phyloP scores from a whole-genome alignment of 2,888 invertebrate genomes.

The Trissoscelio sp. region DNA sequence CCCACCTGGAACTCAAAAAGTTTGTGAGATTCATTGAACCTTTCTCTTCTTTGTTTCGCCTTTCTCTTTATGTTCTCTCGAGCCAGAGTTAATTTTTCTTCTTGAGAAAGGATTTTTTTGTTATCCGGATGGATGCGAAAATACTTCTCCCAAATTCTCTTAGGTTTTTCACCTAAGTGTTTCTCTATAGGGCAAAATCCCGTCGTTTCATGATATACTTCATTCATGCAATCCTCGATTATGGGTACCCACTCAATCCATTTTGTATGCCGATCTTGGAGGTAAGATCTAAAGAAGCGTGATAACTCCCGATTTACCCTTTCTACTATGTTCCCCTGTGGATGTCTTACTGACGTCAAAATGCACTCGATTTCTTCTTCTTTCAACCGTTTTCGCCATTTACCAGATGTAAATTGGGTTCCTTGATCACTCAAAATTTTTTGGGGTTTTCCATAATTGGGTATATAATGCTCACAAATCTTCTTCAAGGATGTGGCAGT shows the following conservation, averaged over 20 bases:
- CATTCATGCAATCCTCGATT: not conserved
- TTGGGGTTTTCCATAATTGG: not conserved
- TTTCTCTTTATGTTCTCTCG: not conserved
- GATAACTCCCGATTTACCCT: not conserved
- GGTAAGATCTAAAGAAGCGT: not conserved
- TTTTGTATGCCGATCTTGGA: not conserved
- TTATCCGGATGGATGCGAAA: not conserved
- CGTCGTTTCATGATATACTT: constrained; percentile 4
- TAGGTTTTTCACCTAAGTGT: not conserved
- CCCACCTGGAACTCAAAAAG: not conserved
- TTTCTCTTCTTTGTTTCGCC: not conserved
- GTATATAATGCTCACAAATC: not conserved
- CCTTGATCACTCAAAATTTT: no score
- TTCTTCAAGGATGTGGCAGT: no score
- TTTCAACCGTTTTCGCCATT: not conserved
- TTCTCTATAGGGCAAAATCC: not conserved
- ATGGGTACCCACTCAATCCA: not conserved
- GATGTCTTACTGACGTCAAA: not conserved
- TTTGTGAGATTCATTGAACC: not conserved
- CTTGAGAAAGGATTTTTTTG: not conserved
- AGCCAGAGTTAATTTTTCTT: not conserved
- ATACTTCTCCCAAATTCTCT: not conserved
- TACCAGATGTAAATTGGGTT: no score
- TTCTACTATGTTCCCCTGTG: not conserved
- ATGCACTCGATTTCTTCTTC: not conserved